Evolutionary conservation across 2,888 invertebrate species (phyloP), one percentile per base, ranked within the genome.

Genomic region (Himalopsyche tibetana): DNA sequence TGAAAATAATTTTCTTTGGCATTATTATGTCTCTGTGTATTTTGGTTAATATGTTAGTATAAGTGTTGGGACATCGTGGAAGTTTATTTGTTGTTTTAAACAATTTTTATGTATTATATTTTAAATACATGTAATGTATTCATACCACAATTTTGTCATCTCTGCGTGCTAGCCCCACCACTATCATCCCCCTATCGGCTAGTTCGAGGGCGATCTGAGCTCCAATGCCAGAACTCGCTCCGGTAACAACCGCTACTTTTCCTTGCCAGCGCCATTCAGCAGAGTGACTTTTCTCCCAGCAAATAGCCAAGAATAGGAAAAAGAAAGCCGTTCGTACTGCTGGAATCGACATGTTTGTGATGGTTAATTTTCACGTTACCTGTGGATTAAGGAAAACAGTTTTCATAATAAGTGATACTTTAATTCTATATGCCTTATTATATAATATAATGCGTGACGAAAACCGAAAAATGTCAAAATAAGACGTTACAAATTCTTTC

Each of bases 241-340:
- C 87, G n/a, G 87, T 88, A n/a, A 88, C 86, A 38, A 88, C 88
- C 28, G 85, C 88, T 11, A 85, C 85, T 81, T 88, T 88, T 45
- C 86, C 88, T n/a, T 42, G 19, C 88, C 88, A 88, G 81, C 85
- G 84, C 88, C 86, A 86, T 38, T 87, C 85, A 1, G 82, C 85
- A 11, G 38, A 74, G 36, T 74, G 36, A 74, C 74, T 74, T 28
- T 38, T 11, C 28, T 74, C 38, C 74, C 74, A 74, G 74, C 74
- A 38, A 74, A 74, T 15, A 5, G 36, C 19, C 74, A 74, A 36
- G 11, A 15, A 74, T 36, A 74, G 12, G 74, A 74, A 74, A 28
- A 74, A 36, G 36, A 74, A 74, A 4, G 74, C 15, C 9, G 3
- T 12, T 38, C 36, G 19, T 4, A 19, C 38, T 0, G 8, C 19